These are phyloP conservation scores for Geococcyx californianus DNA, from an alignment of 2,113 vertebrate genomes.

Conservation along the genomic window DNA sequence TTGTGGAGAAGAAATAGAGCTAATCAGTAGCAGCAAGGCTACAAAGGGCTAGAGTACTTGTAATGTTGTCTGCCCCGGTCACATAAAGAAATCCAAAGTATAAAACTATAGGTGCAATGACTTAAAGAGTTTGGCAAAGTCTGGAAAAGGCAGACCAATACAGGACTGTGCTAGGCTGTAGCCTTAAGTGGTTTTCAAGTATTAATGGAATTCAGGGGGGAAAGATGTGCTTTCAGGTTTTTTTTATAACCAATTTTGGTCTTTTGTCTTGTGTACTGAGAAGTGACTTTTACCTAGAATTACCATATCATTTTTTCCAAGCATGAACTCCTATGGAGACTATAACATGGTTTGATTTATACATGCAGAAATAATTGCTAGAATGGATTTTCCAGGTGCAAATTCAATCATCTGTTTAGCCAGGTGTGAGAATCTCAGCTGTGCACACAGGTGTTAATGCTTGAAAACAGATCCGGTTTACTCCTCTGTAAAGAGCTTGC, in stretches of 20 bases:
- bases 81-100: not conserved
- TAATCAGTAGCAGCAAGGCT: not conserved
- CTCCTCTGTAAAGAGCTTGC: not conserved
- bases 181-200: conserved; percentile 2
- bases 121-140: not conserved
- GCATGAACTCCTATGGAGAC: not conserved
- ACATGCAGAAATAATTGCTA: not conserved
- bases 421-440: conserved; percentile 61
- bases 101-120: not conserved
- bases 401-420: conserved; percentile 25
- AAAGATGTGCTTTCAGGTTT: not conserved
- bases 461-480: not conserved
- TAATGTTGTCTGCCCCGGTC: not conserved
- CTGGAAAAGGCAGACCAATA: not conserved
- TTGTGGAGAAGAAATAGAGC: not conserved
- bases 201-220: not conserved
- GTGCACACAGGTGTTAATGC: not conserved
- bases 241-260: not conserved
- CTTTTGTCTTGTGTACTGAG: not conserved
- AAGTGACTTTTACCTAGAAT: not conserved
- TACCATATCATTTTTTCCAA: not conserved
- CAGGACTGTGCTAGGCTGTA: not conserved
- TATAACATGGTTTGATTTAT: not conserved
- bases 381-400: conserved; percentile 29
- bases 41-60: not conserved